Percentiles rank a stretch among this genome's conserved stretches.
These are phyloP conservation scores for Ennomos quercinarius DNA, from an alignment of 2,888 invertebrate genomes.

Conservation along the genomic window DNA sequence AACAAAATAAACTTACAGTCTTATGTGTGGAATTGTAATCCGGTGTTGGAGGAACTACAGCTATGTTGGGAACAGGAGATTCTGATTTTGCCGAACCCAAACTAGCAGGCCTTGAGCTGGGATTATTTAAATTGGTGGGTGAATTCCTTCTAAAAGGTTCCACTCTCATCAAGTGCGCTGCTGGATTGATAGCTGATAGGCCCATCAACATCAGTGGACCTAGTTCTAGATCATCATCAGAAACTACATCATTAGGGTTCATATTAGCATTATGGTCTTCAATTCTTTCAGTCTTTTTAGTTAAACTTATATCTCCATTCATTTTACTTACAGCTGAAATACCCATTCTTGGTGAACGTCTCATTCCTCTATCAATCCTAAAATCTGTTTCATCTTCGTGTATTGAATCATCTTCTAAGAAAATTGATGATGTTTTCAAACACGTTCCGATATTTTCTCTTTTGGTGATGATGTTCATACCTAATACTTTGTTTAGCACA, in stretches of 20 bases:
- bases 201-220: conserved; percentile 89
- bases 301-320: conserved; percentile 78
- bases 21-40: conserved; percentile 81
- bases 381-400: conserved; percentile 75
- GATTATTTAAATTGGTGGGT: conserved; percentile 54
- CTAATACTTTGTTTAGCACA: conserved; percentile 78
- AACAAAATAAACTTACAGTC: conserved; percentile 67
- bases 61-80: conserved; percentile 88
- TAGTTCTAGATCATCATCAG: conserved; percentile 86
- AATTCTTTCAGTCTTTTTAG: conserved; percentile 70
- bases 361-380: conserved; percentile 73
- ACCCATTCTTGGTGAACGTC: conserved; percentile 78
- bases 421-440: conserved; percentile 76
- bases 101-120: conserved; percentile 79
- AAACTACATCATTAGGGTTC: conserved; percentile 62
- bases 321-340: conserved; percentile 79
- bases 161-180: conserved; percentile 85
- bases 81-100: conserved; percentile 71
- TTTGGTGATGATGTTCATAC: conserved; percentile 78
- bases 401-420: conserved; percentile 75
- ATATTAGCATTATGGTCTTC: conserved; percentile 71
- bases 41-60: conserved; percentile 91
- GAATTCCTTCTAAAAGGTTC: conserved; percentile 83
- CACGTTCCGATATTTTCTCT: conserved; percentile 75
- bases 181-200: conserved; percentile 86